Evolutionary conservation across 1,140 invertebrate species (phyloP), one percentile per base, ranked within the genome.

Genomic region (Geopemphigus sp.): DNA sequence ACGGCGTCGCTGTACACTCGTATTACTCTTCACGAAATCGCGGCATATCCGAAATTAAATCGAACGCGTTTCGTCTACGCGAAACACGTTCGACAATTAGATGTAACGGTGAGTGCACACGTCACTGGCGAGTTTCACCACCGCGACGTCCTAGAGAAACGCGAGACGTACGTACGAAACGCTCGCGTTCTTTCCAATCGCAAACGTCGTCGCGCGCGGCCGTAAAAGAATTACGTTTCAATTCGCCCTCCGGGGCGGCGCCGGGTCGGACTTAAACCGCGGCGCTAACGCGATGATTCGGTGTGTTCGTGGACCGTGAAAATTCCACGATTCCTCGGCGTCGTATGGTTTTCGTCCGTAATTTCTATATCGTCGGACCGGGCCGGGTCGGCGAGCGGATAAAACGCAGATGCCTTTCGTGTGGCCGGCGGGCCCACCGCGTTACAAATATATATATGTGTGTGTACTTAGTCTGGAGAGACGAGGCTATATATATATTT

Each of bases 271-370:
- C 56, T 45, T 17, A 24, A n/a, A 59, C 56, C 47, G 70, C 24
- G 26, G 68, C 8, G 32, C 54, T 32, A 74, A 57, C 45, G n/a
- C n/a, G 73, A 59, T 59, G 54, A 59, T 76, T 76, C 73, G 54
- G 73, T 45, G 57, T 76, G 73, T 56, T 57, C 73, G 54, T 26
- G 17, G 54, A 57, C 53, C 73, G 73, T 76, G 54, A 76, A 76
- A 76, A 76, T 57, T 73, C 70, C 54, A 57, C 73, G 54, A 76
- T 76, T 76, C 54, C 8, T 29, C 56, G n/a, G n/a, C 73, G 73
- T 76, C 73, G 24, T 76, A 59, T 76, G 73, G 73, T 76, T 76
- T 76, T 76, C 54, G 24, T 76, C 73, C 39, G 32, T 45, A 47
- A 76, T 45, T 39, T 26, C 56, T 39, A 74, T 74, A 74, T 74